Evolutionary conservation across 2,888 invertebrate genomes (phyloP), one percentile per base, ranked within the genome.

Genomic region (Morpho deidamia): DNA sequence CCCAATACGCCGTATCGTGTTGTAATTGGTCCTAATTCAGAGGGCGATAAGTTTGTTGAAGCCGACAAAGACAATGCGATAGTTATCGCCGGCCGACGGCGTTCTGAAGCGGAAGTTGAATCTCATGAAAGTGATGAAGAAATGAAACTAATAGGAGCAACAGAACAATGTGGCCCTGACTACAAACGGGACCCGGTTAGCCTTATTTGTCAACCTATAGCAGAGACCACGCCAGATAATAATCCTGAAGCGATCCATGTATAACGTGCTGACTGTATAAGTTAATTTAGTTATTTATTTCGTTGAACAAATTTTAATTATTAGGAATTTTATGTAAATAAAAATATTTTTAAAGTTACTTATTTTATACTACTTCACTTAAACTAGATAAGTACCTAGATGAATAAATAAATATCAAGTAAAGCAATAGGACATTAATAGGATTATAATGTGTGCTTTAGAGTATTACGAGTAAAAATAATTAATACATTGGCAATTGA

Each of bases 101-200:
- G 76, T 11, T 58, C 69, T 14, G 78, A 78, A 23, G 59, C 69
- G 11, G 83, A 81, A 40, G 55, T 66, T 12, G 67, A 70, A 43
- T 68, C 14, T 2, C 63, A 67, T 32, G 59, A 60, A 14, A 86
- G 23, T 5, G 23, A 23, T 23, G 23, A 23, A 23, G 23, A 91
- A 61, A 78, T 90, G 69, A 92, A 90, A 67, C 82, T 94, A 43
- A 67, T 95, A 12, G 94, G 94, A 0, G 93, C 92, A 12, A 89
- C 90, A 48, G 95, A 95, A 69, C 93, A 95, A 70, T 95, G 95
- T 74, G 95, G 95, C 11, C 95, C 95, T 0, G 94, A 92, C 45
- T 88, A 93, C 66, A 90, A 88, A 63, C 90, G 95, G 35, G 94
- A 95, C 71, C 89, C 91, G n/a, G 90, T 91, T 55, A 94, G 95